phyloP scores from a whole-genome alignment of 2,888 invertebrate species.

The Stenodera caucasica region DNA sequence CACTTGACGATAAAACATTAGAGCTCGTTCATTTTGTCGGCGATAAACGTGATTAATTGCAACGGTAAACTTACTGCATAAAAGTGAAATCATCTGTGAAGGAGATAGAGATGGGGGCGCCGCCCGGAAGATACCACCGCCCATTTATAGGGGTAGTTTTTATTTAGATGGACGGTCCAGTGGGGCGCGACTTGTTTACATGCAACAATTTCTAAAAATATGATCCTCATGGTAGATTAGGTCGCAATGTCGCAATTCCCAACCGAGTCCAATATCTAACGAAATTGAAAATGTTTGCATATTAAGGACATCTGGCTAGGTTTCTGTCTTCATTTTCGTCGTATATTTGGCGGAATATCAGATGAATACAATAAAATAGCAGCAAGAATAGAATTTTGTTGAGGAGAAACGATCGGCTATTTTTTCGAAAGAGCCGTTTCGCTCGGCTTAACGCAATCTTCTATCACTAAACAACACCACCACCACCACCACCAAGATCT shows the following conservation, averaged over 20 bases:
- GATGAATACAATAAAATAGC: conserved; percentile 35
- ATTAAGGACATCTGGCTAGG: neutral
- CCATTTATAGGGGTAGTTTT: conserved; percentile 11
- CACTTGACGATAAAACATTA: neutral
- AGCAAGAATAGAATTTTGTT: conserved; percentile 34
- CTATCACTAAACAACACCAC: neutral
- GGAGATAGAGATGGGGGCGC: neutral
- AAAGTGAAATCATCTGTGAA: conserved; percentile 24
- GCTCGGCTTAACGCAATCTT: conserved; percentile 24
- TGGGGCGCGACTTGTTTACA: conserved; percentile 5
- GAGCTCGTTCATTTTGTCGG: conserved; percentile 13
- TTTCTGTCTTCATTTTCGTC: neutral
- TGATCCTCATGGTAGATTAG: neutral
- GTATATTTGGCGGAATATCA: neutral
- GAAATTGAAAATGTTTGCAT: neutral
- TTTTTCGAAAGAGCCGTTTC: conserved; percentile 19
- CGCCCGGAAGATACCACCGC: neutral
- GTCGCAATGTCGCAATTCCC: neutral
- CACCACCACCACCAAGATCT: neutral
- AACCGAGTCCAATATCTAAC: neutral
- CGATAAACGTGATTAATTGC: conserved; percentile 29
- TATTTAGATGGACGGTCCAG: conserved; percentile 17
- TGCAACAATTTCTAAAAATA: neutral
- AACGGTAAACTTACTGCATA: conserved; percentile 15
- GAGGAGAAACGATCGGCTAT: conserved; percentile 17